A percentile compares a stretch with the other conserved stretches of the same genome.
Evolutionary conservation across 2,888 invertebrate genomes (phyloP).

Genomic region (Acronicta psi): DNA sequence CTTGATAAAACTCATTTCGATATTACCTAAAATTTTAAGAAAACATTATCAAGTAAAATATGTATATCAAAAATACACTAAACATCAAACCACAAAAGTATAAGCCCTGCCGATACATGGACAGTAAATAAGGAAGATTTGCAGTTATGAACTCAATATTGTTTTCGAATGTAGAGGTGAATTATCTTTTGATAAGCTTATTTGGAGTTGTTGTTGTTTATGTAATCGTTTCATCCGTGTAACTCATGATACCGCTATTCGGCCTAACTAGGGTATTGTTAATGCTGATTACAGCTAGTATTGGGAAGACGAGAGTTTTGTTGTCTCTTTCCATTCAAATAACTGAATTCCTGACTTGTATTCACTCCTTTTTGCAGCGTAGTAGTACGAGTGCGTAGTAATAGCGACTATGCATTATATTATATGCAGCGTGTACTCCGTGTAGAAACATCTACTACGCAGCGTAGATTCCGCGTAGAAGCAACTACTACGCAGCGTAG

Average conservation of each 20-base stretch:
- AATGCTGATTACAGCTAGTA: too few species aligned
- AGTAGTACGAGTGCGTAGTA: too few species aligned
- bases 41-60: slow-evolving; percentile 2
- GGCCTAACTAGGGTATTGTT: too few species aligned
- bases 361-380: too few species aligned
- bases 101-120: slow-evolving; percentile 4
- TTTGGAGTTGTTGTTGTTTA: background rate
- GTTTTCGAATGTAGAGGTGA: slow-evolving; percentile 13
- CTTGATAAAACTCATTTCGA: slow-evolving; percentile 25
- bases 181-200: slow-evolving; percentile 10
- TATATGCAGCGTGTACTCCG: too few species aligned
- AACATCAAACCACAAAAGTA: slow-evolving; percentile 10
- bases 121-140: slow-evolving; percentile 19
- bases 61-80: slow-evolving; percentile 21
- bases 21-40: background rate
- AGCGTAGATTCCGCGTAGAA: too few species aligned
- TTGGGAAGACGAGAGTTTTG: too few species aligned
- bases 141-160: background rate
- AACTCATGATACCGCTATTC: too few species aligned
- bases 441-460: too few species aligned
- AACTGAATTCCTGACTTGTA: too few species aligned
- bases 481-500: background rate
- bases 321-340: too few species aligned
- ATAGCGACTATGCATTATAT: too few species aligned
- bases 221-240: background rate